Evolutionary conservation across 2,113 vertebrate species (phyloP).

Genomic region (Cnemophilus loriae): DNA sequence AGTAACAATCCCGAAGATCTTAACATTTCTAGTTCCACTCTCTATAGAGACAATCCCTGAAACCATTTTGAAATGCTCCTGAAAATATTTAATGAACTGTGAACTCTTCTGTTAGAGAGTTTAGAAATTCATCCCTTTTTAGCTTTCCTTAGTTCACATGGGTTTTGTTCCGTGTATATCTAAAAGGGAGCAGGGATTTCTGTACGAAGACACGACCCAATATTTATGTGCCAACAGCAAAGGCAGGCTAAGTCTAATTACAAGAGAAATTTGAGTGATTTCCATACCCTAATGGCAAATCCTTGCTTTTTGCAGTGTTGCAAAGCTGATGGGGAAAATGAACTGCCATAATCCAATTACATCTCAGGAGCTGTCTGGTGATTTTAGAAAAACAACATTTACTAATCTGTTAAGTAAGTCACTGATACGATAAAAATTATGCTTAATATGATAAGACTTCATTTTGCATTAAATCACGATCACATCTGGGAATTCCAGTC

Average conservation of each 20-base stretch:
- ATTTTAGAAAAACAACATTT: conserved; percentile 13
- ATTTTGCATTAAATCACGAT: background rate
- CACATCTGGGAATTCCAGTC: background rate
- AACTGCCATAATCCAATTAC: conserved; percentile 23
- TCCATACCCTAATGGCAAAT: background rate
- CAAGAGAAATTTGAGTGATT: background rate
- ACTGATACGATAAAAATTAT: conserved; percentile 31
- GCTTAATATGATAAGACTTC: conserved; percentile 22
- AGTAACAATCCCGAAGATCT: background rate
- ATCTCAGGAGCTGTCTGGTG: background rate
- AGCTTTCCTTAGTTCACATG: background rate
- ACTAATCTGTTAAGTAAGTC: conserved; percentile 17
- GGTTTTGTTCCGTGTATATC: background rate
- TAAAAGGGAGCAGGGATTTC: background rate
- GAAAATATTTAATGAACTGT: background rate
- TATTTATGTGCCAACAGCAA: background rate
- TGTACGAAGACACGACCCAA: background rate
- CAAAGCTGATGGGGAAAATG: background rate
- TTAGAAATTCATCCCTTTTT: background rate
- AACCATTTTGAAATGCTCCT: background rate
- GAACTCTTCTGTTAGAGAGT: background rate
- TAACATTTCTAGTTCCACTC: background rate
- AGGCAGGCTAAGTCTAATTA: background rate
- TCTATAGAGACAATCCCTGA: background rate
- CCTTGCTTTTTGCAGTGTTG: background rate